These are phyloP conservation scores for Cygnus olor DNA, from an alignment of 2,797 vertebrate species.

Conservation along the genomic window DNA sequence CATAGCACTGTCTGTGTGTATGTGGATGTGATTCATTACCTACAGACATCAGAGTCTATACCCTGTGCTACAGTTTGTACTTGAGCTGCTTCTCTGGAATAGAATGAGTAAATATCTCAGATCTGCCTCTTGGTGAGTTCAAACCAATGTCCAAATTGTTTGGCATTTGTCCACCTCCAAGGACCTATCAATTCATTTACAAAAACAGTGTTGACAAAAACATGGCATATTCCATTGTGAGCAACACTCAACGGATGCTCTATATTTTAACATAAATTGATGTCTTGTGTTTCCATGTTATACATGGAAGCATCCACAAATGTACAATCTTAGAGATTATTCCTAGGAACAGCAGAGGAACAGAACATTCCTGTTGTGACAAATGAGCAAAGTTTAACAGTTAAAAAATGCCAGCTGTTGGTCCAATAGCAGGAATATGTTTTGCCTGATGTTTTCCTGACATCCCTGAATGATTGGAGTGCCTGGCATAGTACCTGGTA, in stretches of 20 bases:
- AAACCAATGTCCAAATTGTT: not conserved
- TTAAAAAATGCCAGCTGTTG: not conserved
- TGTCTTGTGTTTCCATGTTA: not conserved
- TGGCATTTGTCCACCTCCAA: constrained; percentile 2
- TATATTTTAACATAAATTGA: not conserved
- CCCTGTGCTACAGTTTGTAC: not conserved
- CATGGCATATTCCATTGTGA: not conserved
- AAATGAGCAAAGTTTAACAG: not conserved
- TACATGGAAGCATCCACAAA: not conserved
- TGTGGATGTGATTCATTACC: constrained; percentile 27
- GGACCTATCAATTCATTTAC: constrained; percentile 16
- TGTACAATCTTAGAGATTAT: not conserved
- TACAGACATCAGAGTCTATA: constrained; percentile 4
- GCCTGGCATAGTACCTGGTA: not conserved
- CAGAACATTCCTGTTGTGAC: not conserved
- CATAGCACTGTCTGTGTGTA: constrained; percentile 27
- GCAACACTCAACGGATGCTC: not conserved
- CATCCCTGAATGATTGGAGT: not conserved
- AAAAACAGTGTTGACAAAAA: not conserved
- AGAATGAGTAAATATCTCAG: not conserved
- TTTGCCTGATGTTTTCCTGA: not conserved
- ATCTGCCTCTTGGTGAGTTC: not conserved
- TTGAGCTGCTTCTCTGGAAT: not conserved
- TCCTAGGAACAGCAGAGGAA: not conserved
- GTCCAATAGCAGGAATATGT: accelerated